phyloP scores from a whole-genome alignment of 2,797 vertebrate species.

The Rhabdomys pumilio region DNA sequence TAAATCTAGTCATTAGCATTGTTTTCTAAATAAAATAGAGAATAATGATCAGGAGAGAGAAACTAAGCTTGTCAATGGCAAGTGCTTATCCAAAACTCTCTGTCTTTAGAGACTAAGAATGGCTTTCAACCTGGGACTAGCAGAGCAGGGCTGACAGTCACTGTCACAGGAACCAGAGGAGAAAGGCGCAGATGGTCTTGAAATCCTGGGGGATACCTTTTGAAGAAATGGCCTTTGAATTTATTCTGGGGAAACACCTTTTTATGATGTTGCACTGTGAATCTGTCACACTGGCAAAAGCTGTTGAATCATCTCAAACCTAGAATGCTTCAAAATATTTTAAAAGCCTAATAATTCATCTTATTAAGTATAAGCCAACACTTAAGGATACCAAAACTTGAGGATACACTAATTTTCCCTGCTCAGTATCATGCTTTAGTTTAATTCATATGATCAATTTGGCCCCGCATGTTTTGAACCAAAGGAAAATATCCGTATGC shows the following conservation, averaged over 20 bases:
- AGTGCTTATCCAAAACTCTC: constrained; percentile 29
- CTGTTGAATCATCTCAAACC: not conserved
- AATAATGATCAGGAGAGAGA: constrained; percentile 10
- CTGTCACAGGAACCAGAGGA: constrained; percentile 28
- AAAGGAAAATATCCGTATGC: not conserved
- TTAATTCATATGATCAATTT: not conserved
- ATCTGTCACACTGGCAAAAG: constrained; percentile 18
- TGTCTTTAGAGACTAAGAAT: constrained; percentile 22
- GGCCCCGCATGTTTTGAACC: not conserved
- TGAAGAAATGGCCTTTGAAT: constrained; percentile 54
- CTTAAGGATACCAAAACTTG: not conserved
- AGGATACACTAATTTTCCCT: constrained; percentile 12
- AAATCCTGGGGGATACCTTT: not conserved
- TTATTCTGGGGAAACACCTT: constrained; percentile 9
- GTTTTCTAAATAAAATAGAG: constrained; percentile 54
- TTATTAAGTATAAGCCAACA: not conserved
- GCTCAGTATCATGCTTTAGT: not conserved
- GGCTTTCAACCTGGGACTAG: not conserved
- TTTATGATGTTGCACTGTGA: not conserved
- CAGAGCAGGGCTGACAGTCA: not conserved
- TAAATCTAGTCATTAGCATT: constrained; percentile 19
- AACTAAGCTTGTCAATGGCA: not conserved
- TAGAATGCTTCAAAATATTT: constrained; percentile 33
- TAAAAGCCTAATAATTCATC: constrained; percentile 37
- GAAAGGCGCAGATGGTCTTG: not conserved